phyloP scores from a whole-genome alignment of 2,797 vertebrate species.

The Valencia hispanica region DNA sequence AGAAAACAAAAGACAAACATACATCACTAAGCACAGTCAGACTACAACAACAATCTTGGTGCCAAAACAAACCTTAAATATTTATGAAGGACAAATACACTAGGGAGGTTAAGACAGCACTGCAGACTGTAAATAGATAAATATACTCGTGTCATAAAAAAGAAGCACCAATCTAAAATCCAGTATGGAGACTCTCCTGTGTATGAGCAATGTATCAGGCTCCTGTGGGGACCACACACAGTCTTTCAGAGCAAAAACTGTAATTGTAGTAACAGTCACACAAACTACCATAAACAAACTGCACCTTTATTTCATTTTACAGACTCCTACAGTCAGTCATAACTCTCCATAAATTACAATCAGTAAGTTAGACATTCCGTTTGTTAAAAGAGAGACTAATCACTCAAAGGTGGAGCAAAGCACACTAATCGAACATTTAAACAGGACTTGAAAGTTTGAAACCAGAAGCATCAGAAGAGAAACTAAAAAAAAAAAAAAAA shows the following conservation, averaged over 20 bases:
- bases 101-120: slow-evolving; percentile 25
- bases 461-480: not conserved
- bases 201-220: not conserved
- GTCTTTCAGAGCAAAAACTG: slow-evolving; percentile 14
- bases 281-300: slow-evolving; percentile 31
- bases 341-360: not conserved
- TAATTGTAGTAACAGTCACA: slow-evolving; percentile 25
- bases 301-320: slow-evolving; percentile 16
- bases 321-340: not conserved
- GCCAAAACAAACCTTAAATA: slow-evolving; percentile 52
- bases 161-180: slow-evolving; percentile 11
- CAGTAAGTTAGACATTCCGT: not conserved
- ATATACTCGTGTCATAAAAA: slow-evolving; percentile 5
- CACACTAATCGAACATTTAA: not conserved
- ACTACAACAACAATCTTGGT: slow-evolving; percentile 37
- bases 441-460: not conserved
- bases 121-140: slow-evolving; percentile 24
- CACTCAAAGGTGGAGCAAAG: not conserved
- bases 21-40: slow-evolving; percentile 12
- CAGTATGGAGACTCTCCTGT: not conserved
- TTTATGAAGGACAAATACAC: slow-evolving; percentile 53
- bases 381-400: not conserved
- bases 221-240: slow-evolving; percentile 16
- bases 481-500: not conserved
- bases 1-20: not conserved